Evolutionary conservation across 2,113 vertebrate species (phyloP).

Genomic region (Hepsetus odoe): DNA sequence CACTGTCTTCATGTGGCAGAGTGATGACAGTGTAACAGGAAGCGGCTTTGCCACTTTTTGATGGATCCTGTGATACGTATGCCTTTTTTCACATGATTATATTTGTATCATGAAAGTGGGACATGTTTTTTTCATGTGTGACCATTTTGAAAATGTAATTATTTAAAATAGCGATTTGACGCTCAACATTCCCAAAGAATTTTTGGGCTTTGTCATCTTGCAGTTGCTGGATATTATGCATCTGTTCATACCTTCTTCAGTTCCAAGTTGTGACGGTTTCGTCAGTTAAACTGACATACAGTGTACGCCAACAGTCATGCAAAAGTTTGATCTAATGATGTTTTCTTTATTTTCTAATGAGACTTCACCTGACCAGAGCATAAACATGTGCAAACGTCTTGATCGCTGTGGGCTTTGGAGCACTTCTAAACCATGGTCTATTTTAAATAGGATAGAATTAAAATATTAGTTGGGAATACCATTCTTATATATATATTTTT

Average conservation of each 20-base stretch:
- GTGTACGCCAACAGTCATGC: no score
- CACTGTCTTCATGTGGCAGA: slow-evolving; percentile 38
- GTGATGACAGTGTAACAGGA: slow-evolving; percentile 38
- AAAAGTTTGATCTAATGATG: no score
- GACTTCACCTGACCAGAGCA: no score
- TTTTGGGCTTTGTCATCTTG: background rate
- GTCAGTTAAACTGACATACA: no score
- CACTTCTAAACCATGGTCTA: background rate
- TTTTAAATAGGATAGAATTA: background rate
- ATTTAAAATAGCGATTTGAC: background rate
- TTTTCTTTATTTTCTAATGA: no score
- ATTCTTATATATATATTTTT: no score
- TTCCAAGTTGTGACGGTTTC: no score
- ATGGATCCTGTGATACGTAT: slow-evolving; percentile 26
- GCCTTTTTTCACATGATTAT: slow-evolving; percentile 1
- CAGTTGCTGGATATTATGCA: background rate
- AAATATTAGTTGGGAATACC: background rate
- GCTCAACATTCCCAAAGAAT: background rate
- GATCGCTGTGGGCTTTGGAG: background rate
- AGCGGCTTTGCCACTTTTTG: slow-evolving; percentile 43
- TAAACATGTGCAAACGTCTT: no score
- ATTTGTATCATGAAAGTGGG: background rate
- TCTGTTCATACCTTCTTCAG: no score
- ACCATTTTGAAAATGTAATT: slow-evolving; percentile 13
- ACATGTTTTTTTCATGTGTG: background rate